Percentiles rank a stretch among this genome's conserved stretches.
Conservation (phyloP, 2,888 invertebrate species). For the Steinernema carpocapsae region DNA sequence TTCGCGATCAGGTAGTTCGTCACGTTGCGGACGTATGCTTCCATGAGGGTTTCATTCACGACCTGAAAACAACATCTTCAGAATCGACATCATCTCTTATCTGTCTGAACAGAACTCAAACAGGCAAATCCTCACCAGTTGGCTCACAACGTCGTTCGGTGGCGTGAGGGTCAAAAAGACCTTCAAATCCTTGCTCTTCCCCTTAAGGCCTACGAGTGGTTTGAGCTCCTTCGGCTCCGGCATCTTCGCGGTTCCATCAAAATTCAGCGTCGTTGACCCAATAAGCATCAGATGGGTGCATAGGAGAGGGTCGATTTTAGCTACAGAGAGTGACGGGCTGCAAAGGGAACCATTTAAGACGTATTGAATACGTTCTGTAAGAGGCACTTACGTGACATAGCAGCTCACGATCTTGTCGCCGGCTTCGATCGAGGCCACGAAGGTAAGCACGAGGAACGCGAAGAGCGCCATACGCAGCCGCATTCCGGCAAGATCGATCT, state of each 20-base stretch:
- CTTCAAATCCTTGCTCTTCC: not conserved
- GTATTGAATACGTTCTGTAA: too few relatives aligned
- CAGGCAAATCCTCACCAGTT: not conserved
- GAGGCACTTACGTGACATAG: not conserved
- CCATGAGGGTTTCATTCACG: not conserved
- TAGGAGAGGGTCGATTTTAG: constrained; percentile 41
- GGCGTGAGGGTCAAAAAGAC: not conserved
- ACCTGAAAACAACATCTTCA: constrained; percentile 22
- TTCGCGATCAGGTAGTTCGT: constrained; percentile 38
- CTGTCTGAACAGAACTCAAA: not conserved
- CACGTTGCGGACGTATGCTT: constrained; percentile 29
- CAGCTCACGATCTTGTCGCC: constrained; percentile 21
- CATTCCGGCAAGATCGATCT: constrained; percentile 6
- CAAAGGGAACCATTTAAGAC: constrained; percentile 38
- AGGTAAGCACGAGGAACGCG: not conserved
- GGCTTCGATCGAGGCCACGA: not conserved
- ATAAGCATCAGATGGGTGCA: constrained; percentile 51
- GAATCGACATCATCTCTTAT: not conserved
- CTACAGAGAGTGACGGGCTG: constrained; percentile 23
- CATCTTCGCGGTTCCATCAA: constrained; percentile 32
- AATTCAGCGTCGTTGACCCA: constrained; percentile 37
- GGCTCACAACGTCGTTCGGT: not conserved
- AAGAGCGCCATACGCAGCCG: not conserved
- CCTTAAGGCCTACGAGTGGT: constrained; percentile 1
- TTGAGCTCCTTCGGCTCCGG: not conserved